A percentile compares a stretch with the other conserved stretches of the same genome.
Evolutionary conservation across 2,113 vertebrate species (phyloP).

Genomic region (Clinocottus analis): DNA sequence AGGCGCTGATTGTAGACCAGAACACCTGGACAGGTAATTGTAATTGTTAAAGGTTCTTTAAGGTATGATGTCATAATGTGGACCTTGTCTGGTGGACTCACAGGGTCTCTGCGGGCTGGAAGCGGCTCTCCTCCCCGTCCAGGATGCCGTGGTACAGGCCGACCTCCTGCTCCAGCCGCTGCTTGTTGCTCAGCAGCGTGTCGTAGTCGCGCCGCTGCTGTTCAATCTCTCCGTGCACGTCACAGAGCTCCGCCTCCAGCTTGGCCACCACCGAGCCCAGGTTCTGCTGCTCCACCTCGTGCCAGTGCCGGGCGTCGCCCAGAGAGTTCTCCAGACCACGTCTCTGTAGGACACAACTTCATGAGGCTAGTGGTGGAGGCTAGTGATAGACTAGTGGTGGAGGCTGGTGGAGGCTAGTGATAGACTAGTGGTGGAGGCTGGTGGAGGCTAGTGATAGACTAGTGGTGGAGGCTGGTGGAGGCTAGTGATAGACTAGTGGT

Average conservation of each 20-base stretch:
- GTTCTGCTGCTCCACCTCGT: slow-evolving; percentile 93
- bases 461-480: no score
- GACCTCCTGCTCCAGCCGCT: slow-evolving; percentile 90
- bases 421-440: no score
- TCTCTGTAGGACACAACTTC: slow-evolving; percentile 81
- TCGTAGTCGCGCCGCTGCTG: slow-evolving; percentile 89
- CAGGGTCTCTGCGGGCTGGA: slow-evolving; percentile 33
- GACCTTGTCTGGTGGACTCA: slow-evolving; percentile 50
- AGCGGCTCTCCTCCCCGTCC: slow-evolving; percentile 90
- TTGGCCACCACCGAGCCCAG: slow-evolving; percentile 89
- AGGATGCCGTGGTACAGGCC: slow-evolving; percentile 89
- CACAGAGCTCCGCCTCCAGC: slow-evolving; percentile 91
- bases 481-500: no score
- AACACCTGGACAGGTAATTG: slow-evolving; percentile 49
- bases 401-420: no score
- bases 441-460: no score
- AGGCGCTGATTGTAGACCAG: slow-evolving; percentile 2
- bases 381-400: no score
- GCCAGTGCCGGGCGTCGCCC: slow-evolving; percentile 91
- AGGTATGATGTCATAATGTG: neutral
- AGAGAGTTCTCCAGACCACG: slow-evolving; percentile 93
- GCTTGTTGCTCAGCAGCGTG: slow-evolving; percentile 85
- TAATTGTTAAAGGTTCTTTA: neutral
- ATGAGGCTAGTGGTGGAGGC: no score
- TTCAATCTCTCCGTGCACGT: slow-evolving; percentile 87